Conservation (phyloP, 2,113 vertebrate species). For the Trichechus manatus region DNA sequence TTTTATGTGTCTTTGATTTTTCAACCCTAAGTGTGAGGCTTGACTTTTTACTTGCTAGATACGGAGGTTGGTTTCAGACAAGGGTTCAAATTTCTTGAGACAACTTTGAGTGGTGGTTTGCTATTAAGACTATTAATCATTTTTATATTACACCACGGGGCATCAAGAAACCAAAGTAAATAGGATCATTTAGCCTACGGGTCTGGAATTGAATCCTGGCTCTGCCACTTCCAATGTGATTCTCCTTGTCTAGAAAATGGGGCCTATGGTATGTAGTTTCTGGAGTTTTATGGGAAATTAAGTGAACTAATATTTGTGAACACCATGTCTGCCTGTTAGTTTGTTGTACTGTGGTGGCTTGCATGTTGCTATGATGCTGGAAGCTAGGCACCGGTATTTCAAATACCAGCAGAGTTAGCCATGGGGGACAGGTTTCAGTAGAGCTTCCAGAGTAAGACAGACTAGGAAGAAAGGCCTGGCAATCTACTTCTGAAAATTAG, state of each 20-base stretch:
- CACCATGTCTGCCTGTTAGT: too few species aligned
- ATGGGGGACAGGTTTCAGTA: too few species aligned
- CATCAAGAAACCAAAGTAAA: background rate
- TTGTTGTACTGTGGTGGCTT: too few species aligned
- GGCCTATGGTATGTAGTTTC: background rate
- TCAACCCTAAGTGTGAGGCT: background rate
- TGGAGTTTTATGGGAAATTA: background rate
- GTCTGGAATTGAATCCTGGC: background rate
- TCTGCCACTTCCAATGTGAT: background rate
- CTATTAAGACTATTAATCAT: background rate
- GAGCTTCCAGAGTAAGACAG: too few species aligned
- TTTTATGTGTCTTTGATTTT: background rate
- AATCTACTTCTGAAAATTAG: too few species aligned
- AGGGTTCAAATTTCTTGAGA: background rate
- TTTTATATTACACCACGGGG: background rate
- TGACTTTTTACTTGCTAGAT: conserved; percentile 3
- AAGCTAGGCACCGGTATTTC: too few species aligned
- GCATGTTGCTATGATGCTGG: too few species aligned
- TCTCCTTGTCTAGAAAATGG: background rate
- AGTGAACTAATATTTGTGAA: background rate
- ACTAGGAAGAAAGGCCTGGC: too few species aligned
- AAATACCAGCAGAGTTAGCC: too few species aligned
- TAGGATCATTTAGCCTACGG: background rate
- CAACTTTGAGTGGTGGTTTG: background rate
- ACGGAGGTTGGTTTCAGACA: background rate